These are phyloP conservation scores for Bombycilla garrulus DNA, from an alignment of 2,113 vertebrate species.

Conservation along the genomic window DNA sequence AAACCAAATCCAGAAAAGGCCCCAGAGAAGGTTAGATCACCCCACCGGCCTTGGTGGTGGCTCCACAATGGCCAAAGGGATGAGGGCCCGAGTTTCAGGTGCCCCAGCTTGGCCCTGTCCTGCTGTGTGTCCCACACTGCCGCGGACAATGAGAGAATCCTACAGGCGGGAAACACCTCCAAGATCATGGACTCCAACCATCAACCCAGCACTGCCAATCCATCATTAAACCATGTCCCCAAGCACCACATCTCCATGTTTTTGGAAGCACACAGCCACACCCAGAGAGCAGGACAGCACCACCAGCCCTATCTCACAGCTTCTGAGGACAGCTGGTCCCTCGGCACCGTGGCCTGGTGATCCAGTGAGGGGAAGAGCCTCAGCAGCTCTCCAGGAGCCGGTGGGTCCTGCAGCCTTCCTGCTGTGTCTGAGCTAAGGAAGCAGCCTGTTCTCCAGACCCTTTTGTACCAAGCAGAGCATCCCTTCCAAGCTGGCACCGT, in stretches of 20 bases:
- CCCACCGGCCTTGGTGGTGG: too few relatives aligned
- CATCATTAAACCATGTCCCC: neutral
- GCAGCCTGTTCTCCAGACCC: neutral
- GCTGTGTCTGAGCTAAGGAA: neutral
- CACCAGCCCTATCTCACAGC: neutral
- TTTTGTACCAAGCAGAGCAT: neutral
- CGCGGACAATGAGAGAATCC: neutral
- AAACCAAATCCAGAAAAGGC: neutral
- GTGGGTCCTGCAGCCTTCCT: neutral
- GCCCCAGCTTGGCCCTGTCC: neutral
- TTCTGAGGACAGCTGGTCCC: neutral
- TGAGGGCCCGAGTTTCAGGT: neutral
- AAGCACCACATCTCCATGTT: fast-evolving
- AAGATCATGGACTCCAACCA: fast-evolving
- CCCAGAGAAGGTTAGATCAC: neutral
- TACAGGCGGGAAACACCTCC: neutral
- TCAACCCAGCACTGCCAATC: neutral
- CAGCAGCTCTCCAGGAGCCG: neutral
- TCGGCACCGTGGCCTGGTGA: neutral
- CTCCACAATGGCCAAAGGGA: neutral
- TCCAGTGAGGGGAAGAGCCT: neutral
- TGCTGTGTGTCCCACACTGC: neutral
- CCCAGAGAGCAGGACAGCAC: neutral
- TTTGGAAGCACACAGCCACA: neutral
- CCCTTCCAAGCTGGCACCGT: neutral